Evolutionary conservation across 2,888 invertebrate species (phyloP).

Genomic region (Drosophila parthenogenetica): DNA sequence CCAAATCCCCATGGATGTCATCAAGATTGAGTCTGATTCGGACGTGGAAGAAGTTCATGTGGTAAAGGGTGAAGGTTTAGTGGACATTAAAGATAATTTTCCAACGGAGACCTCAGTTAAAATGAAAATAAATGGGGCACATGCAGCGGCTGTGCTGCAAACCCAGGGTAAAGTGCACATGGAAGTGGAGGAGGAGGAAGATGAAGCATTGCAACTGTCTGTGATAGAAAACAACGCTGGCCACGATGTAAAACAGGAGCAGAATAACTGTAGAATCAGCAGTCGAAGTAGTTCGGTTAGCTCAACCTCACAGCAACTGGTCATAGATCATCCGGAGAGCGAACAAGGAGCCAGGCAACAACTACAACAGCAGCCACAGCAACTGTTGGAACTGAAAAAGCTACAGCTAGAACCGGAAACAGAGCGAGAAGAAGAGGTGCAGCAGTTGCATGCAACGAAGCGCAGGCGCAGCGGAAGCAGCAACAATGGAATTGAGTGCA

Average conservation of each 20-base stretch:
- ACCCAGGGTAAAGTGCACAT: slow-evolving; percentile 1
- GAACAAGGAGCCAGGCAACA: slow-evolving; percentile 56
- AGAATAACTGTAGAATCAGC: slow-evolving; percentile 20
- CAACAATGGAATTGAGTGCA: slow-evolving; percentile 7
- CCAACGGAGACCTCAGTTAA: slow-evolving; percentile 13
- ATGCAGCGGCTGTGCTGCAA: slow-evolving; percentile 17
- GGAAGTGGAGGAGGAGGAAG: slow-evolving; percentile 12
- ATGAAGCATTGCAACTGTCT: slow-evolving; percentile 38
- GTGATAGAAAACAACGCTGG: slow-evolving; percentile 54
- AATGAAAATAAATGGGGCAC: slow-evolving; percentile 50
- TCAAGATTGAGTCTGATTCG: slow-evolving; percentile 55
- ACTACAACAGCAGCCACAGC: slow-evolving; percentile 25
- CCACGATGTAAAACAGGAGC: slow-evolving; percentile 13
- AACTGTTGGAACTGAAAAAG: slow-evolving; percentile 36
- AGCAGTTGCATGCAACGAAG: slow-evolving; percentile 32
- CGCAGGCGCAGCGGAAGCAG: slow-evolving; percentile 27
- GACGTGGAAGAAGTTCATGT: slow-evolving; percentile 25
- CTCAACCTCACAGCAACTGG: slow-evolving; percentile 82
- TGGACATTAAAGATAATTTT: slow-evolving; percentile 10
- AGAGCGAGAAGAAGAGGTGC: slow-evolving; percentile 38
- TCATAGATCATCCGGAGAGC: slow-evolving; percentile 83
- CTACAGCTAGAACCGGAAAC: slow-evolving; percentile 12
- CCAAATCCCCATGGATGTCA: slow-evolving; percentile 20
- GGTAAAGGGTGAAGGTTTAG: not conserved
- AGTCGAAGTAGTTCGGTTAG: slow-evolving; percentile 71